Evolutionary conservation across 35 echinoderm and acorn worm species (phyloP).

Genomic region (Ophioderma brevispina): DNA sequence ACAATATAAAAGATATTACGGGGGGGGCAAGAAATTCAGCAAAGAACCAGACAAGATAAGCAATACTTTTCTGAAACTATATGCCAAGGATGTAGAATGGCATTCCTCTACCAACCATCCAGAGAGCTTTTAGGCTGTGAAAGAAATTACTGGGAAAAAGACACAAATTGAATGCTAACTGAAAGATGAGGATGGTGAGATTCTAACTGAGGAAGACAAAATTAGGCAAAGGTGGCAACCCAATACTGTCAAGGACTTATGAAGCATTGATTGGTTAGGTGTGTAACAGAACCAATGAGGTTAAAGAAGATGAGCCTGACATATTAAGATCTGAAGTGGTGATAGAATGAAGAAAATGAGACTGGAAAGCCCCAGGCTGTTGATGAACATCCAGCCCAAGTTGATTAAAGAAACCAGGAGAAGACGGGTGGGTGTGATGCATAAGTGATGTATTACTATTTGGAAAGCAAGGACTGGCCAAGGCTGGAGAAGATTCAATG

Average conservation of each 20-base stretch:
- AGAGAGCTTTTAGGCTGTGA: neutral
- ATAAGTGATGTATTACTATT: constrained; percentile 33
- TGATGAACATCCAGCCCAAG: neutral
- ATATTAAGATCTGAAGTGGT: neutral
- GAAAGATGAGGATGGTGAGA: neutral
- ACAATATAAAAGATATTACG: no score
- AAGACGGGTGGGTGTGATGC: neutral
- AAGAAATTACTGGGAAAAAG: neutral
- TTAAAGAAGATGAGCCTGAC: neutral
- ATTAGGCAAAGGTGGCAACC: neutral
- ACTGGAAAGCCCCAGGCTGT: constrained; percentile 3
- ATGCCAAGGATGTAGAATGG: neutral
- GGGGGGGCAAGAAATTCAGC: no score
- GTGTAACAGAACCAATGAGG: no score
- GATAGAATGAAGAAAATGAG: constrained; percentile 6
- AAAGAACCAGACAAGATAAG: neutral
- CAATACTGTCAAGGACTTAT: neutral
- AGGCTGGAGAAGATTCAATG: constrained; percentile 24
- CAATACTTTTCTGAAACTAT: neutral
- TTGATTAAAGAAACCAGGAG: neutral
- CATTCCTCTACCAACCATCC: neutral
- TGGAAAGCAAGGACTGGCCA: constrained; percentile 50
- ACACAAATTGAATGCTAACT: neutral
- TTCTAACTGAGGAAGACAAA: neutral
- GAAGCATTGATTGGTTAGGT: neutral